Percentiles rank a stretch among this genome's conserved stretches.
Conservation (phyloP, 2,797 vertebrate genomes). For the Bothrops alternatus region DNA sequence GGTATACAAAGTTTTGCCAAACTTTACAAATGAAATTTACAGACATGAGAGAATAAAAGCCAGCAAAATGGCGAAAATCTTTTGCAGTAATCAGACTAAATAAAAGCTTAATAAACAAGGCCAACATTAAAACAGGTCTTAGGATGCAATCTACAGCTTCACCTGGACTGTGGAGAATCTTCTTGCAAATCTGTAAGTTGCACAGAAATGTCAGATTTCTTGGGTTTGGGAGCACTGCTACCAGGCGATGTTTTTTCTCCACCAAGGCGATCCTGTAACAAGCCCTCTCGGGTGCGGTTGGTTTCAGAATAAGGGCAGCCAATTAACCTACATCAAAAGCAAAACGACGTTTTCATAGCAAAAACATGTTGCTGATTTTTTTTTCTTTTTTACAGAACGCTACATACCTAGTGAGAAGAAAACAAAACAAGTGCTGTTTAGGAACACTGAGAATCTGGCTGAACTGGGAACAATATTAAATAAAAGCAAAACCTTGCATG, state of each 20-base stretch:
- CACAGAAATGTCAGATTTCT: constrained; percentile 68
- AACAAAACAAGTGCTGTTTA: not conserved
- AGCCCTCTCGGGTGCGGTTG: constrained; percentile 84
- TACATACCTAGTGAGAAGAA: not conserved
- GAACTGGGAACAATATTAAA: not conserved
- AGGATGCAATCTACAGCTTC: not conserved
- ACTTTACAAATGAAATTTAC: not conserved
- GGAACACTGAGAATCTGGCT: not conserved
- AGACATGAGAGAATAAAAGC: not conserved
- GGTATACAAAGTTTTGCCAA: not conserved
- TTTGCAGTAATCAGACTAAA: not conserved
- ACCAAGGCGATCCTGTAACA: constrained; percentile 82
- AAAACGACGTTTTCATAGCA: not conserved
- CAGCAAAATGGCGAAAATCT: no score
- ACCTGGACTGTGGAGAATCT: constrained; percentile 74
- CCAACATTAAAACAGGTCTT: not conserved
- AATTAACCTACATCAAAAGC: constrained; percentile 71
- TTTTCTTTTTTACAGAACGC: not conserved
- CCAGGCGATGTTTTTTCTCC: constrained; percentile 75
- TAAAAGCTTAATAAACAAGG: not conserved
- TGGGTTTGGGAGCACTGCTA: constrained; percentile 68
- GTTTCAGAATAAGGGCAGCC: constrained; percentile 88
- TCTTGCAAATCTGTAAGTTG: constrained; percentile 56
- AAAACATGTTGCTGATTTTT: not conserved
- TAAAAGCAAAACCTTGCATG: not conserved